Evolutionary conservation across 2,797 vertebrate genomes (phyloP).

Genomic region (Lycodopsis pacificus): DNA sequence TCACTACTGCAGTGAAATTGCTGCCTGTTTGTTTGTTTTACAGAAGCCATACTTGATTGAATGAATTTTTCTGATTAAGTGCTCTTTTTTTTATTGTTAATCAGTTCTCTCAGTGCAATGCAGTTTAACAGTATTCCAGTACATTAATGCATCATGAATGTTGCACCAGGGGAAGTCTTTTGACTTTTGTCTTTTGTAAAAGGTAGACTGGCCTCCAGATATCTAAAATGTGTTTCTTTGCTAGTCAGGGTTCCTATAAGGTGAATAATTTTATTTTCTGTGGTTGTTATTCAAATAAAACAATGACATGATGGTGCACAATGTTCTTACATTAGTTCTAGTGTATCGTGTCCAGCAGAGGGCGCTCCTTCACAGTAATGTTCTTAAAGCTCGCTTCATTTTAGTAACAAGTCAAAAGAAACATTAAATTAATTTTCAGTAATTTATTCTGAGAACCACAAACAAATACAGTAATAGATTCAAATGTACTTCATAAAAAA

Average conservation of each 20-base stretch:
- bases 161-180: constrained; percentile 14
- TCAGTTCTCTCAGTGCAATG: constrained; percentile 52
- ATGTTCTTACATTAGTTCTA: background rate
- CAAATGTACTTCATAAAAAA: constrained; percentile 48
- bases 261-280: constrained; percentile 35
- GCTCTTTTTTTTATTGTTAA: constrained; percentile 43
- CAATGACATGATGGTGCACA: constrained; percentile 14
- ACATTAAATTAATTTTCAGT: constrained; percentile 8
- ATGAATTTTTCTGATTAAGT: constrained; percentile 55
- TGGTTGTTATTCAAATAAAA: constrained; percentile 63
- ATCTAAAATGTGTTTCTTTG: constrained; percentile 14
- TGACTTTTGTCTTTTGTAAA: background rate
- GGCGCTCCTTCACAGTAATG: constrained; percentile 17
- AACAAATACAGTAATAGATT: constrained; percentile 39
- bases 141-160: constrained; percentile 38
- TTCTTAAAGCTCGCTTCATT: background rate
- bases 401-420: background rate
- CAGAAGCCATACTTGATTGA: constrained; percentile 69
- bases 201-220: constrained; percentile 2
- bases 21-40: constrained; percentile 45
- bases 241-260: constrained; percentile 25
- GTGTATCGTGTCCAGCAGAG: constrained; percentile 59
- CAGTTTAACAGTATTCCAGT: constrained; percentile 47
- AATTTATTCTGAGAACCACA: constrained; percentile 71
- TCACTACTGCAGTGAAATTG: constrained; percentile 6